phyloP scores from a whole-genome alignment of 2,113 vertebrate species.

The Helogale parvula region DNA sequence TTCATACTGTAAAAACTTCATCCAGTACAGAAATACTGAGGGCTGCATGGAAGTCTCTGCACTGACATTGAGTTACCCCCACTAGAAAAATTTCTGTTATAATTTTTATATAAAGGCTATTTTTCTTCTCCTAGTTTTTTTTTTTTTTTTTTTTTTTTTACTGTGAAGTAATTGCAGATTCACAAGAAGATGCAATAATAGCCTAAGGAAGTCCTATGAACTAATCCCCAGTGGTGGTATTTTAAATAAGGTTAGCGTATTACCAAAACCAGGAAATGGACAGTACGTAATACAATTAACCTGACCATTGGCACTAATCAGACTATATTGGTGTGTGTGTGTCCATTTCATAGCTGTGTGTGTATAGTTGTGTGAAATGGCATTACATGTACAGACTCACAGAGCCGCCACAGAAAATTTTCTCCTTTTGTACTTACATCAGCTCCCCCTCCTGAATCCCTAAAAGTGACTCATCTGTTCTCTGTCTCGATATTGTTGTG shows the following conservation, averaged over 20 bases:
- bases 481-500: neutral
- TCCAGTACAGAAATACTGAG: neutral
- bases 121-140: neutral
- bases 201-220: neutral
- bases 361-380: neutral
- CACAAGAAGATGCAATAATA: neutral
- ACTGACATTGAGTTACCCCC: neutral
- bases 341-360: neutral
- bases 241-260: neutral
- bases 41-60: neutral
- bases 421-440: fast-evolving
- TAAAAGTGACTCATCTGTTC: neutral
- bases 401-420: neutral
- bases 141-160: too few relatives aligned
- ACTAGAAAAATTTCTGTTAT: neutral
- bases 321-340: neutral
- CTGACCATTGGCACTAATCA: fast-evolving
- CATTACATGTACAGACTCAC: neutral
- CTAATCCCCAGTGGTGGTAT: neutral
- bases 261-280: neutral
- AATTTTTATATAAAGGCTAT: neutral
- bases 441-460: neutral
- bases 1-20: neutral
- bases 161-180: neutral
- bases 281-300: neutral